phyloP scores from a whole-genome alignment of 2,797 vertebrate genomes.

The Helarctos malayanus region DNA sequence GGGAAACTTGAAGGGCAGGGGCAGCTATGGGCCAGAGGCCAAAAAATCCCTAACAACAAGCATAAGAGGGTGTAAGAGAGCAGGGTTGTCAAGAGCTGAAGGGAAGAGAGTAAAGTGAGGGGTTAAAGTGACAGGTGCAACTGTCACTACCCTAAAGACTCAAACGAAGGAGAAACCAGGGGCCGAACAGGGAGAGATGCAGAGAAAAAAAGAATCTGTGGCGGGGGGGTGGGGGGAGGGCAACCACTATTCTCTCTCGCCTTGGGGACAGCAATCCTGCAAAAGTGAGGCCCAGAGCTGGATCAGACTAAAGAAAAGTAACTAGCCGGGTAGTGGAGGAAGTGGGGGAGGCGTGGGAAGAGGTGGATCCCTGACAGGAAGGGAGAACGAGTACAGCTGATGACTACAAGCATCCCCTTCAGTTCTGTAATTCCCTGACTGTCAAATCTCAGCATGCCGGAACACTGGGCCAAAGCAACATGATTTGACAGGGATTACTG shows the following conservation, averaged over 20 bases:
- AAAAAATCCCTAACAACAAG: not conserved
- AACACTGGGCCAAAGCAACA: not conserved
- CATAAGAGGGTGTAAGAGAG: not conserved
- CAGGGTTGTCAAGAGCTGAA: constrained; percentile 25
- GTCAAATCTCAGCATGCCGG: constrained; percentile 28
- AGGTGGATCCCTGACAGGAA: not conserved
- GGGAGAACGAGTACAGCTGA: not conserved
- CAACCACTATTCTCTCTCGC: not conserved
- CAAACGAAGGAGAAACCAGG: not conserved
- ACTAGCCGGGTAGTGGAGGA: not conserved
- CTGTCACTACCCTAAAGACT: not conserved
- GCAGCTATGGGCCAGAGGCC: not conserved
- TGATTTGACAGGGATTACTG: constrained; percentile 1
- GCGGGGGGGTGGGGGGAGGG: too few species aligned
- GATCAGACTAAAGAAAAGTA: constrained; percentile 27
- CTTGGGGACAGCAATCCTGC: not conserved
- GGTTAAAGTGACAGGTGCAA: not conserved
- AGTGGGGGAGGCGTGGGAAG: not conserved
- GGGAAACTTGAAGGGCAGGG: not conserved
- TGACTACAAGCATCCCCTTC: not conserved
- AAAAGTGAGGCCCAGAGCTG: not conserved
- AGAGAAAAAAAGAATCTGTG: not conserved
- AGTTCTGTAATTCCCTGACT: not conserved
- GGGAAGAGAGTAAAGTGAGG: not conserved
- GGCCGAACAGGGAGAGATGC: not conserved